phyloP scores from a whole-genome alignment of 35 echinoderm and acorn worm species.

The Ophiothrix spiculata region DNA sequence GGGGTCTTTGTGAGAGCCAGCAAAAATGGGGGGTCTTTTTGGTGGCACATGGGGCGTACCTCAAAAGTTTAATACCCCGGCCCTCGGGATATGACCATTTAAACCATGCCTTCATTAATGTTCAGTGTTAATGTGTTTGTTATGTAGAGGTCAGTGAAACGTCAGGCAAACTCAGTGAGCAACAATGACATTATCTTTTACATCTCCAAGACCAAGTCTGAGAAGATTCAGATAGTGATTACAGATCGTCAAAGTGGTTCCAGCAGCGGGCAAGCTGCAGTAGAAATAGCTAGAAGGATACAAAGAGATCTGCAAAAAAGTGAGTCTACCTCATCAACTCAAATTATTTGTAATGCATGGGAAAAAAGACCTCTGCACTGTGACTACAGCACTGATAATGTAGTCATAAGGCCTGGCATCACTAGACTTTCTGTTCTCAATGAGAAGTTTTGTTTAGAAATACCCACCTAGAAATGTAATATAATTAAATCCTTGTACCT shows the following conservation, averaged over 20 bases:
- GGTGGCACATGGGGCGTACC: too few relatives aligned
- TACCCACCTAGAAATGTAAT: too few relatives aligned
- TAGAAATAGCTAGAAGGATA: slow-evolving; percentile 40
- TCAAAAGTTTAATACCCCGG: not conserved
- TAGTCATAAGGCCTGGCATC: too few relatives aligned
- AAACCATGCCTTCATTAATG: not conserved
- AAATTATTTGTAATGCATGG: not conserved
- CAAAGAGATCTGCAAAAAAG: slow-evolving; percentile 40
- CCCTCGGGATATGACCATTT: not conserved
- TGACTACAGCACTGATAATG: too few relatives aligned
- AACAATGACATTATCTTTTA: slow-evolving; percentile 48
- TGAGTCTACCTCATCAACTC: not conserved
- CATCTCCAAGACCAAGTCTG: slow-evolving; percentile 55
- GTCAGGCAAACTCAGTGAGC: slow-evolving; percentile 8
- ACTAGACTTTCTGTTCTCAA: too few relatives aligned
- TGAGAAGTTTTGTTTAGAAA: too few relatives aligned
- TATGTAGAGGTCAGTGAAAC: slow-evolving; percentile 13
- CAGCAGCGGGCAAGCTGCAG: slow-evolving; percentile 59
- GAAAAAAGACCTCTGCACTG: too few relatives aligned
- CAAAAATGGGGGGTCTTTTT: not conserved
- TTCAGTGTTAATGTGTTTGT: not conserved
- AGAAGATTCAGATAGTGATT: slow-evolving; percentile 66
- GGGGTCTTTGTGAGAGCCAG: not conserved
- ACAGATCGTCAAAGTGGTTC: slow-evolving; percentile 57
- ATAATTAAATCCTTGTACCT: too few relatives aligned